These are phyloP conservation scores for Tachuris rubrigastra DNA, from an alignment of 2,113 vertebrate species.

Conservation along the genomic window DNA sequence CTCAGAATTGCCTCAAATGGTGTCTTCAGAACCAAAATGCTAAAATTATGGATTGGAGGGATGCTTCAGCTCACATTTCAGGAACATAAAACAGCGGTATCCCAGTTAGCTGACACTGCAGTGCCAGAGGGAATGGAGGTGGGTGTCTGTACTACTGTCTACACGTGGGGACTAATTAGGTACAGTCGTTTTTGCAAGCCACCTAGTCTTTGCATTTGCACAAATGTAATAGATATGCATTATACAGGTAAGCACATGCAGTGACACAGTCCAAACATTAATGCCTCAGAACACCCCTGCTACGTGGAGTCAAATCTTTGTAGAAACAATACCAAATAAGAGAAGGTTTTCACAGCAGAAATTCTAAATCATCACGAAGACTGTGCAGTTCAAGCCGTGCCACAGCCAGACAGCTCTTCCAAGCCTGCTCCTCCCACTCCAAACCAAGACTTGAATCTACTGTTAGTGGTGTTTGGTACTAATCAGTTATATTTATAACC, in stretches of 20 bases:
- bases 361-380: neutral
- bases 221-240: neutral
- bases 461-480: neutral
- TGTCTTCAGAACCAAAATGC: neutral
- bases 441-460: neutral
- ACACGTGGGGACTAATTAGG: neutral
- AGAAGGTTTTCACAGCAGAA: neutral
- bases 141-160: neutral
- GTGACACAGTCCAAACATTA: neutral
- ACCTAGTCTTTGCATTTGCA: neutral
- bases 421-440: neutral
- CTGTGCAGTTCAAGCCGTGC: neutral
- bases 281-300: neutral
- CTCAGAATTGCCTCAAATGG: neutral
- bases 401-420: neutral
- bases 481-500: neutral
- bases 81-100: neutral
- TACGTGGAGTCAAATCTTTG: neutral
- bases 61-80: neutral
- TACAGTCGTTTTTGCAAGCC: neutral
- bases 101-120: neutral
- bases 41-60: neutral
- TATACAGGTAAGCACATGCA: neutral
- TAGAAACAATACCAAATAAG: neutral
- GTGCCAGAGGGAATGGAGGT: neutral